Evolutionary conservation across 2,113 vertebrate genomes (phyloP).

Genomic region (Pangasianodon gigas): DNA sequence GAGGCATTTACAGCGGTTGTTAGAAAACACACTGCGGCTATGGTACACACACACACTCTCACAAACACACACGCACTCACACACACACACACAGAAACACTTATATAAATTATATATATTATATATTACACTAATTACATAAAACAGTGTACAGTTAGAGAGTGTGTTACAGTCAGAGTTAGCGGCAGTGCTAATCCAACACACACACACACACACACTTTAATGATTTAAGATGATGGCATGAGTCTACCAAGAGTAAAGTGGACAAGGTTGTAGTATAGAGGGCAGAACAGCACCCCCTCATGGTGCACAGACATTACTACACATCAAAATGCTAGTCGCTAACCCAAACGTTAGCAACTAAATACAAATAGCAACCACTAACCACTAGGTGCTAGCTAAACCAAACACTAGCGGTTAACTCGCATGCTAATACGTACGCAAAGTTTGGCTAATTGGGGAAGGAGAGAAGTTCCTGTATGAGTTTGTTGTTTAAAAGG

Average conservation of each 20-base stretch:
- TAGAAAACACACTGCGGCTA: conserved; percentile 57
- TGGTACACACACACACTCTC: conserved; percentile 37
- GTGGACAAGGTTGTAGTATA: neutral
- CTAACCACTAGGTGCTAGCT: conserved; percentile 6
- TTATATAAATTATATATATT: conserved; percentile 50
- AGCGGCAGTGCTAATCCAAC: neutral
- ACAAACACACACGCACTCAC: conserved; percentile 30
- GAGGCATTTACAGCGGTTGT: conserved; percentile 72
- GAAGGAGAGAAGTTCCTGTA: neutral
- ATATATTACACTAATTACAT: conserved; percentile 63
- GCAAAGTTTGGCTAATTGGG: neutral
- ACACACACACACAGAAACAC: conserved; percentile 16
- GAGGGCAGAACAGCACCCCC: neutral
- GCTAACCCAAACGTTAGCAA: neutral
- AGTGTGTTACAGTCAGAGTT: neutral
- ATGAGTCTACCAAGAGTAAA: neutral
- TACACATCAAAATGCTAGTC: conserved; percentile 4
- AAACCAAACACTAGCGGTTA: conserved; percentile 8
- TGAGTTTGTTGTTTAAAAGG: neutral
- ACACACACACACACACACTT: conserved; percentile 1
- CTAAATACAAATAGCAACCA: neutral
- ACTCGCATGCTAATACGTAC: conserved; percentile 4
- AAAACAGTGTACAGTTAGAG: conserved; percentile 35
- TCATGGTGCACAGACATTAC: neutral
- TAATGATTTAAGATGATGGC: conserved; percentile 12